Percentiles rank a stretch among this genome's conserved stretches.
phyloP scores from a whole-genome alignment of 2,113 vertebrate species.

The Ancistrus triradiatus region DNA sequence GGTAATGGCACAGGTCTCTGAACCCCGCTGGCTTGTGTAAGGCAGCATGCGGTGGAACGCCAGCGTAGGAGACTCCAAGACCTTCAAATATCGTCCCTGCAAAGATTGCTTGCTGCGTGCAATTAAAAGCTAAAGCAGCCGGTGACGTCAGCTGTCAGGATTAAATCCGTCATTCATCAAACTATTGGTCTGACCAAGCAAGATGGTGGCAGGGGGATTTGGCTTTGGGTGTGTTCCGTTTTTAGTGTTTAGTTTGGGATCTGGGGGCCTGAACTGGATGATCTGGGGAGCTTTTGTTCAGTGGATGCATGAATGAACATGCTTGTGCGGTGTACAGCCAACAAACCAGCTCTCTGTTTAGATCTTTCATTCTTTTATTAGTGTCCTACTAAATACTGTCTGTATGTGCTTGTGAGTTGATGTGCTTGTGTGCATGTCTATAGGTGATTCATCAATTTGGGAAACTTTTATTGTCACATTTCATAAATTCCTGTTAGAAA shows the following conservation, averaged over 20 bases:
- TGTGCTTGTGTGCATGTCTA: too few relatives aligned
- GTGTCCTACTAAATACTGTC: not conserved
- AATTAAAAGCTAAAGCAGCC: slow-evolving; percentile 6
- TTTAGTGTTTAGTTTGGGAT: slow-evolving; percentile 50
- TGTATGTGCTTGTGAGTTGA: too few relatives aligned
- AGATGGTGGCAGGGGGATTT: not conserved
- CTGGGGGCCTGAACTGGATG: not conserved
- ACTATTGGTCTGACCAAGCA: not conserved
- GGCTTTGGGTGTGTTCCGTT: slow-evolving; percentile 14
- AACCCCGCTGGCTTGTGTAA: not conserved
- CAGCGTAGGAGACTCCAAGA: not conserved
- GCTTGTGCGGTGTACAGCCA: not conserved
- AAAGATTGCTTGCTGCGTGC: not conserved
- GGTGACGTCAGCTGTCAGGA: not conserved
- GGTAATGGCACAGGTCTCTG: not conserved
- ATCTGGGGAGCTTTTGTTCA: not conserved
- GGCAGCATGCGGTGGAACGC: not conserved
- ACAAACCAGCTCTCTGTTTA: not conserved
- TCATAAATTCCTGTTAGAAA: too few relatives aligned
- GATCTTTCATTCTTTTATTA: not conserved
- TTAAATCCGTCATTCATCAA: not conserved
- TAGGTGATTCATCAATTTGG: too few relatives aligned
- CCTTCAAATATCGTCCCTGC: slow-evolving; percentile 15
- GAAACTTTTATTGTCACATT: too few relatives aligned
- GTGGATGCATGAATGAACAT: not conserved